Evolutionary conservation across 92 coral and sea anemone genomes (phyloP), one percentile per base, ranked within the genome.

Genomic region (Parazoanthus swiftii): DNA sequence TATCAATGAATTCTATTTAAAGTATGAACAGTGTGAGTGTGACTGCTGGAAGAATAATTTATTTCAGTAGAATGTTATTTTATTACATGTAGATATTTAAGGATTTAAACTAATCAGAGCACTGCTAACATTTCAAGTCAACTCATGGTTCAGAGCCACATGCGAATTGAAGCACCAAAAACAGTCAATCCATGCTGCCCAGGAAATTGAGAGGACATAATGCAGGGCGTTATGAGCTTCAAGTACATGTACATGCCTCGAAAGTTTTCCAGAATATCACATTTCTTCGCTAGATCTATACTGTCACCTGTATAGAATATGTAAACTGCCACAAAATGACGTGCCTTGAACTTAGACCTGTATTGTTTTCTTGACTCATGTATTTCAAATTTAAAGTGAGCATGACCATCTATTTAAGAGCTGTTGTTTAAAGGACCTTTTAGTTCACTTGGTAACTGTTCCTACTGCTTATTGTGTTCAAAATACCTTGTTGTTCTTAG

Each of bases 1-100:
- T 86, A 86, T 75, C 14, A 8, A 76, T 8, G 70, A 76, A 86
- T 76, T 84, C 25, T 84, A 84, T 84, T 84, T 84, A 84, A 84
- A 84, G 80, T 71, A 84, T 29, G 46, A 46, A 84, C 87, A 70
- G 87, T 84, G 87, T 84, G 87, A 84, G 37, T 46, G 29, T 33
- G 18, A 48, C 79, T 71, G 63, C 87, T 84, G 87, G 58, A 71
- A 71, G 54, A 81, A 4, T 44, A 39, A 83, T 25, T 16, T 71
- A 43, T 70, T 84, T 84, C 87, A 84, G 68, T 84, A 72, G 79
- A 15, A 46, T 71, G 43, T 84, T 84, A 84, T 84, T 84, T 48
- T 80, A 80, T 33, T 56, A 80, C 68, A 29, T 80, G 85, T 80
- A 80, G 71, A 80, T 80, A 80, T 80, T 80, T 80, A 80, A 80